Percentiles rank a stretch among this genome's conserved stretches.
These are phyloP conservation scores for Muscidifurax raptorellus DNA, from an alignment of 1,140 invertebrate genomes.

Conservation along the genomic window DNA sequence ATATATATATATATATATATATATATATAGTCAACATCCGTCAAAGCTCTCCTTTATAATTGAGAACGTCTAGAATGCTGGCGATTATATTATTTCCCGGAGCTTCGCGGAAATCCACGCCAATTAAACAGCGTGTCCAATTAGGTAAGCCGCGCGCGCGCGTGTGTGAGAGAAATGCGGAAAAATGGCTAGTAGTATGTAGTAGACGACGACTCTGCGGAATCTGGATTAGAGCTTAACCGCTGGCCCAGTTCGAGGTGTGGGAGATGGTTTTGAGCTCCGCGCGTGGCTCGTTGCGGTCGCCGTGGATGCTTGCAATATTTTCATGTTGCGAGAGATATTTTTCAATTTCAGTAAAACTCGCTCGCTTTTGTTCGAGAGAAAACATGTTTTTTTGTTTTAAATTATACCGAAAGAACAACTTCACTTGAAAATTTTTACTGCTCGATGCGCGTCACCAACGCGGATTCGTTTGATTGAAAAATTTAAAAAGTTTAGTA, in stretches of 20 bases:
- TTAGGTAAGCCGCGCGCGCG: not conserved
- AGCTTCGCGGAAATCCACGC: not conserved
- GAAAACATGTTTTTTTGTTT: too few relatives aligned
- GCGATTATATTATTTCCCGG: not conserved
- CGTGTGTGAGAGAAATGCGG: not conserved
- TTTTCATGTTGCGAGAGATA: not conserved
- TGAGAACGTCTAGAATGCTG: not conserved
- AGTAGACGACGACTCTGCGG: not conserved
- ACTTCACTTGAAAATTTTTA: too few relatives aligned
- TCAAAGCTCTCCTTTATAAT: too few relatives aligned
- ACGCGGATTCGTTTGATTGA: not conserved
- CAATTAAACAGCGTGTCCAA: slow-evolving; percentile 4
- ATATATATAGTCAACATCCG: too few relatives aligned
- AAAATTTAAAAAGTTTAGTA: not conserved
- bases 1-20: too few relatives aligned
- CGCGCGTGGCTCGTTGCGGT: not conserved
- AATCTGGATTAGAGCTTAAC: not conserved
- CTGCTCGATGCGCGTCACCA: too few relatives aligned
- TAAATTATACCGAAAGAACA: too few relatives aligned
- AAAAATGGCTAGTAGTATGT: not conserved
- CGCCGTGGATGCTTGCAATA: not conserved
- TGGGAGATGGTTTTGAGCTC: not conserved
- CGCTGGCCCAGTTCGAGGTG: not conserved
- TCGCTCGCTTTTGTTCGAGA: too few relatives aligned
- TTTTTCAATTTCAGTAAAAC: not conserved